These are phyloP conservation scores for Neodiprion lecontei DNA, from an alignment of 1,140 invertebrate species.

Conservation along the genomic window DNA sequence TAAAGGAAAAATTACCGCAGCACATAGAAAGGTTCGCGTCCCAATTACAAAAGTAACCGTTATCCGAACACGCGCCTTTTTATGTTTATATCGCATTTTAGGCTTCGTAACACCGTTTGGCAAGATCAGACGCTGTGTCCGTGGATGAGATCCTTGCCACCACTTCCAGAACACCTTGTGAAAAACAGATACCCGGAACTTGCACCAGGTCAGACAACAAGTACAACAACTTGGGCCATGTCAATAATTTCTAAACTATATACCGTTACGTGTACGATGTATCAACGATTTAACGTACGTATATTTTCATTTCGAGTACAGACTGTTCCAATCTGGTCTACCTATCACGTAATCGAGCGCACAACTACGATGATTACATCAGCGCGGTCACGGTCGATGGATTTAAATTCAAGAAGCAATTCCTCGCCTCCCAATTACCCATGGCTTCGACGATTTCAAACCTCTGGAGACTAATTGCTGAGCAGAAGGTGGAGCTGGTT, in stretches of 20 bases:
- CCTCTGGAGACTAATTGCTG: constrained; percentile 91
- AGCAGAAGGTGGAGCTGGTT: constrained; percentile 69
- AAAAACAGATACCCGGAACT: constrained; percentile 46
- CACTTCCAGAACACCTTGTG: constrained; percentile 35
- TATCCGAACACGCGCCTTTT: background rate
- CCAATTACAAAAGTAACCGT: background rate
- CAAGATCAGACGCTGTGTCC: constrained; percentile 37
- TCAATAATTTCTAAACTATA: background rate
- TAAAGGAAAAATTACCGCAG: constrained; percentile 35
- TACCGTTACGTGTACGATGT: background rate
- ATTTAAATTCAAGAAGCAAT: constrained; percentile 70
- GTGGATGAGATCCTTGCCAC: background rate
- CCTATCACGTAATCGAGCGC: constrained; percentile 39
- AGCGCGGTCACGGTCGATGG: constrained; percentile 38
- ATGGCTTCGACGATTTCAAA: constrained; percentile 86
- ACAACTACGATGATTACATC: constrained; percentile 45
- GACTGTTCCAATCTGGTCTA: constrained; percentile 33
- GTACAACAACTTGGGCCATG: background rate
- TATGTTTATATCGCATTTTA: background rate
- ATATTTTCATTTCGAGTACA: constrained; percentile 16
- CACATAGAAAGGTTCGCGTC: constrained; percentile 36
- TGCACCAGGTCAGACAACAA: constrained; percentile 18
- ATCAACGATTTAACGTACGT: background rate
- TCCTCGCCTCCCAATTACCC: constrained; percentile 88
- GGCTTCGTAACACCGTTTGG: constrained; percentile 27